Conservation (phyloP, 2,113 vertebrate genomes). For the Procavia capensis region DNA sequence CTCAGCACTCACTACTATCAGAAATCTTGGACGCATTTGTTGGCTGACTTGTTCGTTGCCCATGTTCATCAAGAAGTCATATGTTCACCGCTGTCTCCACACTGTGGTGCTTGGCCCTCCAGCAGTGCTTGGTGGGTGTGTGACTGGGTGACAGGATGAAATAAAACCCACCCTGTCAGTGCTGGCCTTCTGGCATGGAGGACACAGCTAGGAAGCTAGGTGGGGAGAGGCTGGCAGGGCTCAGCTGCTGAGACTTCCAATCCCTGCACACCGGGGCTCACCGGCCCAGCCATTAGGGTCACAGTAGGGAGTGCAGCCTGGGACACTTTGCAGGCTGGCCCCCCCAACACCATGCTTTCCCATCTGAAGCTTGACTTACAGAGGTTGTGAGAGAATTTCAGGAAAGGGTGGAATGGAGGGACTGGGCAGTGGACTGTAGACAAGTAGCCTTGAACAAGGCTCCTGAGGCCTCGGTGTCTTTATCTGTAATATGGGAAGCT, state of each 20-base stretch:
- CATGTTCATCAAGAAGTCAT: not conserved
- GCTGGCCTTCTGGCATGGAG: not conserved
- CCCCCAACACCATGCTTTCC: too few species aligned
- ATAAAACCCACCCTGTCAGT: rapidly evolving
- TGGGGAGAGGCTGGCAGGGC: not conserved
- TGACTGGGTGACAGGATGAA: not conserved
- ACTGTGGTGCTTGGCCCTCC: rapidly evolving
- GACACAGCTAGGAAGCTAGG: not conserved
- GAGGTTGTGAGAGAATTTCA: not conserved
- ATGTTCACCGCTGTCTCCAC: too few species aligned
- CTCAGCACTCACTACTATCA: not conserved
- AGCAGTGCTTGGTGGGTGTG: not conserved
- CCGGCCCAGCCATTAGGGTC: not conserved
- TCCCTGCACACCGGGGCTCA: not conserved
- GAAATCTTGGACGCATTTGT: not conserved
- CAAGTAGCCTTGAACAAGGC: not conserved
- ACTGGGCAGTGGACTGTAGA: too few species aligned
- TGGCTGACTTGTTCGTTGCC: not conserved
- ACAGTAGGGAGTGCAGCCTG: not conserved
- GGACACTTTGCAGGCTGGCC: not conserved
- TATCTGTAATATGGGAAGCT: not conserved
- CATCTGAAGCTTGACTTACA: not conserved
- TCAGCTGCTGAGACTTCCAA: not conserved
- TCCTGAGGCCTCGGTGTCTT: not conserved
- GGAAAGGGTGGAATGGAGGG: not conserved